phyloP scores from a whole-genome alignment of 2,888 invertebrate genomes.

The Notodonta dromedarius region DNA sequence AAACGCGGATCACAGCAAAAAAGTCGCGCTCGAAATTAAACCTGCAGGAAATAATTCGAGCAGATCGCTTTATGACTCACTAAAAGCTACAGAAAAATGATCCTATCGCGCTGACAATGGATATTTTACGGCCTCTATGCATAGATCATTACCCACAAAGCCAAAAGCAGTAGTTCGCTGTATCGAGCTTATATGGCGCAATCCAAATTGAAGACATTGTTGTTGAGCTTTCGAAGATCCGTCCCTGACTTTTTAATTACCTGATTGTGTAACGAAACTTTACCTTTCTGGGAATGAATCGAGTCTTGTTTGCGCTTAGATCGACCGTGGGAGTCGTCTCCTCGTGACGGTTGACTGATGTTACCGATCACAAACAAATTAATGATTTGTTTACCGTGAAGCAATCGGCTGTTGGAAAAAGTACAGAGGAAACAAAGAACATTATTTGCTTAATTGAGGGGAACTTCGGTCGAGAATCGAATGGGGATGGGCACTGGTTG shows the following conservation, averaged over 20 bases:
- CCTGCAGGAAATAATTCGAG: conserved; percentile 61
- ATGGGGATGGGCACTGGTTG: conserved; percentile 37
- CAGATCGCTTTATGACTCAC: conserved; percentile 63
- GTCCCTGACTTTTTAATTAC: conserved; percentile 61
- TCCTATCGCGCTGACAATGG: conserved; percentile 43
- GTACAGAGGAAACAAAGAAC: conserved; percentile 46
- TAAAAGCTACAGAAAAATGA: conserved; percentile 49
- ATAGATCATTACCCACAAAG: conserved; percentile 46
- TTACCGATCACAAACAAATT: conserved; percentile 75
- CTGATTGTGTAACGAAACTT: conserved; percentile 52
- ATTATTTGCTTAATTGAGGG: conserved; percentile 52
- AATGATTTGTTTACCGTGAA: conserved; percentile 59
- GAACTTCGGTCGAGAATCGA: conserved; percentile 34
- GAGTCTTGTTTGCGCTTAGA: conserved; percentile 52
- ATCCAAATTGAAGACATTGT: conserved; percentile 36
- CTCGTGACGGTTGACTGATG: conserved; percentile 76
- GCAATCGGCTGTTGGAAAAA: conserved; percentile 49
- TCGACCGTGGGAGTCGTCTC: conserved; percentile 69
- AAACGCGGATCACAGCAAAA: conserved; percentile 48
- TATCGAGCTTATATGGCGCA: conserved; percentile 37
- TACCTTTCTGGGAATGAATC: conserved; percentile 56
- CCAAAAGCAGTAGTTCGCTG: conserved; percentile 46
- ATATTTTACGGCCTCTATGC: conserved; percentile 44
- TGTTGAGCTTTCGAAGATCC: conserved; percentile 27
- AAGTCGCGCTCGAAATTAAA: conserved; percentile 51